phyloP scores from a whole-genome alignment of 2,888 invertebrate genomes.

The Tetragnatha montana region DNA sequence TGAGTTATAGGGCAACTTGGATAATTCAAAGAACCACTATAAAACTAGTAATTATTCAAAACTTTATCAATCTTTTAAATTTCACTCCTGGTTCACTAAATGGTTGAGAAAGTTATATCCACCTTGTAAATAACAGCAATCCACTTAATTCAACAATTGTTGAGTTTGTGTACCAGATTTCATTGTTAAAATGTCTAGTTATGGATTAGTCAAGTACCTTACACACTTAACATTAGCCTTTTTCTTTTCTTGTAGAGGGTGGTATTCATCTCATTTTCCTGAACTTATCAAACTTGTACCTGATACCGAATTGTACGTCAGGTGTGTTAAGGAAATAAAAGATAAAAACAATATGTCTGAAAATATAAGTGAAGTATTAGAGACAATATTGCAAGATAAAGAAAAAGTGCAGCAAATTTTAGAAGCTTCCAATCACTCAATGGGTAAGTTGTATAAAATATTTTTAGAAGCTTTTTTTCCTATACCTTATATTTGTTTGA shows the following conservation, averaged over 20 bases:
- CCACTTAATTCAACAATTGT: too few species aligned
- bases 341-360: conserved; percentile 87
- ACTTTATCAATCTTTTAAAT: too few species aligned
- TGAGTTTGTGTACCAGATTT: too few species aligned
- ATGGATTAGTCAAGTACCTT: too few species aligned
- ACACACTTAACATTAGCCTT: not conserved
- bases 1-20: too few species aligned
- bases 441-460: conserved; percentile 82
- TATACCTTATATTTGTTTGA: not conserved
- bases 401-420: conserved; percentile 92
- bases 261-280: conserved; percentile 99
- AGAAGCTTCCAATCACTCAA: conserved; percentile 96
- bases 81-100: too few species aligned
- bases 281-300: conserved; percentile 97
- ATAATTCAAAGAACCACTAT: too few species aligned
- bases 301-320: conserved; percentile 94
- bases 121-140: too few species aligned
- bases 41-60: too few species aligned
- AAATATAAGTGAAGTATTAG: conserved; percentile 82
- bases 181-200: too few species aligned
- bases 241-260: conserved; percentile 81
- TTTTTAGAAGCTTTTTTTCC: not conserved
- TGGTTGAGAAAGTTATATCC: too few species aligned
- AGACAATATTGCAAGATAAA: conserved; percentile 90
- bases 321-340: conserved; percentile 84